These are phyloP conservation scores for Caloenas nicobarica DNA, from an alignment of 2,113 vertebrate genomes.

Conservation along the genomic window DNA sequence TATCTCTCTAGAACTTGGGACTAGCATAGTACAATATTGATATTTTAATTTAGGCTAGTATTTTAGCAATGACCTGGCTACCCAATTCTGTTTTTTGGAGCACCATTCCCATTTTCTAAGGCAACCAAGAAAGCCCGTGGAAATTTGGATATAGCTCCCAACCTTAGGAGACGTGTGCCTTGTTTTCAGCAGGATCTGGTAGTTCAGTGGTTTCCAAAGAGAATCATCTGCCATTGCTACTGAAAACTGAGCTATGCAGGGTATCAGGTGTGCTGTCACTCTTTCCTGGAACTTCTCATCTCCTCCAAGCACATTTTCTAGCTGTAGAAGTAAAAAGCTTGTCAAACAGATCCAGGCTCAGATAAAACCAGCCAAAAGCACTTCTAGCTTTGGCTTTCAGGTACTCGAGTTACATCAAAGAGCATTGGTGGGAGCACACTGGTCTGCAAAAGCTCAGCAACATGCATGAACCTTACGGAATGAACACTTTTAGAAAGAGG, in stretches of 20 bases:
- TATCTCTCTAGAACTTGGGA: neutral
- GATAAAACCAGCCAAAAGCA: neutral
- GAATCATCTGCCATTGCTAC: conserved; percentile 90
- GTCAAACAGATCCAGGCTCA: neutral
- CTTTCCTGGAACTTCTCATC: conserved; percentile 82
- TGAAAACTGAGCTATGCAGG: conserved; percentile 90
- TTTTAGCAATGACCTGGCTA: neutral
- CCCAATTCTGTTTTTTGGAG: neutral
- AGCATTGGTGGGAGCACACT: neutral
- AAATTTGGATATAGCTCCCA: neutral
- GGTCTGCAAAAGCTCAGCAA: neutral
- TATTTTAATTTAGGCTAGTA: neutral
- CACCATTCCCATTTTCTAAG: neutral
- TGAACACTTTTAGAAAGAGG: neutral
- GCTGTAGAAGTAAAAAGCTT: conserved; percentile 67
- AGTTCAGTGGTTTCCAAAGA: conserved; percentile 94
- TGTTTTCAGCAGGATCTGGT: conserved; percentile 91
- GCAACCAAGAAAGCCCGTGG: neutral
- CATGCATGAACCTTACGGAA: neutral
- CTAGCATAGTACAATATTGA: neutral
- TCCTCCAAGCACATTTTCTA: conserved; percentile 89
- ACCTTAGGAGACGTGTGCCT: conserved; percentile 88
- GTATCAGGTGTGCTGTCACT: conserved; percentile 82
- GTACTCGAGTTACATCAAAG: neutral
- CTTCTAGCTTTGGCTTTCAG: neutral